Percentiles rank a stretch among this genome's conserved stretches.
Conservation (phyloP, 2,113 vertebrate species). For the Albula glossodonta region DNA sequence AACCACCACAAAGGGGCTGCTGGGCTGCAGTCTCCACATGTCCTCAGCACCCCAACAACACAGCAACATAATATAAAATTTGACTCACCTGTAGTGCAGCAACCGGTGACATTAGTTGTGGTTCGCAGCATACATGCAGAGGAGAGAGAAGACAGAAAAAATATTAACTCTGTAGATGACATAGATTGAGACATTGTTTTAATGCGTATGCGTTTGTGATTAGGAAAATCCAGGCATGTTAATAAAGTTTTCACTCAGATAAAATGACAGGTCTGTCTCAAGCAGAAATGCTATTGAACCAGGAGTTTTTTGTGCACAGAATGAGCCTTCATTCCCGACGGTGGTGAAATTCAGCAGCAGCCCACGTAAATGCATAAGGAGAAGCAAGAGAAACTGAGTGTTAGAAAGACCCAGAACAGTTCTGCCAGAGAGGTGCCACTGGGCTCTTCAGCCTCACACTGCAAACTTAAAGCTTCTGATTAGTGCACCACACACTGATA, state of each 20-base stretch:
- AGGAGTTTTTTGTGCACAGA: neutral
- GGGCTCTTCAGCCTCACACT: slow-evolving; percentile 27
- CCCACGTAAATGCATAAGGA: neutral
- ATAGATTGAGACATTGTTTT: neutral
- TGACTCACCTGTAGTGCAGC: slow-evolving; percentile 40
- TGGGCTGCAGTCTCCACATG: neutral
- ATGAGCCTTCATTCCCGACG: slow-evolving; percentile 1
- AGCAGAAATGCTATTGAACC: neutral
- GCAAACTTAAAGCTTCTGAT: slow-evolving; percentile 51
- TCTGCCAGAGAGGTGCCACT: neutral
- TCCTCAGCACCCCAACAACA: neutral
- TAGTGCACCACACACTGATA: slow-evolving; percentile 56
- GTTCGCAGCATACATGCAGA: slow-evolving; percentile 46
- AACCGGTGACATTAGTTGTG: neutral
- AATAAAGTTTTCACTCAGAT: neutral
- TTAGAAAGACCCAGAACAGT: neutral
- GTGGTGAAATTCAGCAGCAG: neutral
- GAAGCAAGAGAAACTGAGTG: neutral
- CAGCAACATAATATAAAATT: neutral
- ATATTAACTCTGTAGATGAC: slow-evolving; percentile 31
- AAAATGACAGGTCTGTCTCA: neutral
- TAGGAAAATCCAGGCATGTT: neutral
- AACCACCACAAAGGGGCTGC: neutral
- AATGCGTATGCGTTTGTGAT: neutral
- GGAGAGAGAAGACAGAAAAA: slow-evolving; percentile 34